Evolutionary conservation across 2,888 invertebrate species (phyloP).

Genomic region (Acrobasis suavella): DNA sequence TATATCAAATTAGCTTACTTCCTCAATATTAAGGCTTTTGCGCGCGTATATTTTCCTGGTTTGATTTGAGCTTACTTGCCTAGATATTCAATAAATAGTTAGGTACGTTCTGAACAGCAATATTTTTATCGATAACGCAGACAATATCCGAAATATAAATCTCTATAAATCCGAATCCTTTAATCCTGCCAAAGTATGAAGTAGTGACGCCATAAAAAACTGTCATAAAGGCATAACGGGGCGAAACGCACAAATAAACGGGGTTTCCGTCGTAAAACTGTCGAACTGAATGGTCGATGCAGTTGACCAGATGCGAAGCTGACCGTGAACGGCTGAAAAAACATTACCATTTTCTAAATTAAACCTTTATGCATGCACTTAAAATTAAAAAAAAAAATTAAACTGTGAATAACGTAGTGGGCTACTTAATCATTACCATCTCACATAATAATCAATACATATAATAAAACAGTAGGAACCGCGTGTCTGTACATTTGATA

Average conservation of each 20-base stretch:
- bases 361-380: neutral
- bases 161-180: slow-evolving; percentile 43
- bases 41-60: no score
- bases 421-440: no score
- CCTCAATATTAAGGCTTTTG: no score
- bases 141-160: slow-evolving; percentile 35
- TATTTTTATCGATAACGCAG: neutral
- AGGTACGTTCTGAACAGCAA: neutral
- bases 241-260: slow-evolving; percentile 69
- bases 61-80: no score
- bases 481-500: no score
- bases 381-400: no score
- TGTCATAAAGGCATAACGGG: slow-evolving; percentile 69
- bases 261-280: slow-evolving; percentile 65
- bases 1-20: no score
- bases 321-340: slow-evolving; percentile 22
- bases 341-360: slow-evolving; percentile 14
- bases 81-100: no score
- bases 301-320: slow-evolving; percentile 44
- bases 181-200: slow-evolving; percentile 72
- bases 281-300: slow-evolving; percentile 63
- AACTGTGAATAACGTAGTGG: no score
- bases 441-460: no score
- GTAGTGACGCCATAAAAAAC: slow-evolving; percentile 71
- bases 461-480: no score